phyloP scores from a whole-genome alignment of 2,888 invertebrate species.

The Phaonia tiefii region DNA sequence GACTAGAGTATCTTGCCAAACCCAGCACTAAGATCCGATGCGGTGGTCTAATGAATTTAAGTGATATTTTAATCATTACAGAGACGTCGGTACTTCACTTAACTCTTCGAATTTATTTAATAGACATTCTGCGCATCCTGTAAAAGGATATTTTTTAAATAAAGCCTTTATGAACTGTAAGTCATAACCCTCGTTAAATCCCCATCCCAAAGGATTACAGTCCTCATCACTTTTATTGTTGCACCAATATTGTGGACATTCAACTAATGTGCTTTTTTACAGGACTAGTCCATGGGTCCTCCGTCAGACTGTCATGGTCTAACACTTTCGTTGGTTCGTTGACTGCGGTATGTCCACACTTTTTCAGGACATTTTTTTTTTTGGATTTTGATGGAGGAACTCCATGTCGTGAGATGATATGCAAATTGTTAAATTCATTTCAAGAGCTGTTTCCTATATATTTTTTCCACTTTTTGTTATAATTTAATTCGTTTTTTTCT shows the following conservation, averaged over 20 bases:
- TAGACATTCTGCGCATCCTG: no score
- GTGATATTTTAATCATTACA: no score
- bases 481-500: slow-evolving; percentile 22
- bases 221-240: slow-evolving; percentile 22
- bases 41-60: no score
- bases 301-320: slow-evolving; percentile 20
- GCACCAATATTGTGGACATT: slow-evolving; percentile 1
- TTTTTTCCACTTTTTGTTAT: slow-evolving; percentile 4
- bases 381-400: slow-evolving; percentile 38
- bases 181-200: no score
- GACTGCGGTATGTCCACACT: background rate
- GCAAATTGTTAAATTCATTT: slow-evolving; percentile 64
- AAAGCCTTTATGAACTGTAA: no score
- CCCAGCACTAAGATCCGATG: no score
- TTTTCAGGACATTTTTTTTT: slow-evolving; percentile 1
- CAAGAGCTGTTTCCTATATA: slow-evolving; percentile 43
- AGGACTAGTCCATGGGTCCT: background rate
- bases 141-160: no score
- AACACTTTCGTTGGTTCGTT: slow-evolving; percentile 36
- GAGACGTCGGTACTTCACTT: no score
- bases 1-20: no score
- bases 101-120: no score
- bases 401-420: slow-evolving; percentile 50
- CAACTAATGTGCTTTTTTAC: slow-evolving; percentile 19
- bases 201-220: no score